Base-by-base conservation (phyloP, 1,140 invertebrate species). In the Stegodyphus dumicola region DNA sequence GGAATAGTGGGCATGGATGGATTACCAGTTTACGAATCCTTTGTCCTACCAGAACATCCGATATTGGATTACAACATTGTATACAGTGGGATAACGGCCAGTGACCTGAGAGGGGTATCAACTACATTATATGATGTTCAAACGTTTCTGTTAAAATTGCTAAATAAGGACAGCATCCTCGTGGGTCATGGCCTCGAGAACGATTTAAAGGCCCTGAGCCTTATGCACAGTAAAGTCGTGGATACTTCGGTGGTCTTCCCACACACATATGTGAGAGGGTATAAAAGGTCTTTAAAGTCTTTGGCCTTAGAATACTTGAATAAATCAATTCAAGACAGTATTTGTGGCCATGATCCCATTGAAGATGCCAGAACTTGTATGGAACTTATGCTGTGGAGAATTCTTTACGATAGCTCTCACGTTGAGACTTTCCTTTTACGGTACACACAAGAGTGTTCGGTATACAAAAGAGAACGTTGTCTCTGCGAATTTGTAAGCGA, bases 341-440 rank as follows among this genome's bases (percentile, higher is more conserved):
- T 5, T 9, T 92, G 91, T 81, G 17, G 51, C 7, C 70, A 73
- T 17, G 70, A 73, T 51, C 6, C 7, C 70, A 52, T 48, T 13
- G 33, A 73, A 13, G 70, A 73, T 73, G 33, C 48, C n/a, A 51
- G 49, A 52, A 52, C 70, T 49, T 73, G 70, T 17, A 49, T 73
- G 48, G 70, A 73, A 51, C 70, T 73, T 1, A 17, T 73, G 56
- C 15, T 60, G 1, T 15, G 15, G 9, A 60, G 5, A 60, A 60
- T 90, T 90, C 96, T 11, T 93, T 93, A 1, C 0, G 56, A 60
- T 33, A 33, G 3, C 33, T 33, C 33, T 33, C 1, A 33, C 33
- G 1, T 1, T 33, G 1, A 33, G 1, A 1, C 33, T 33, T 33
- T 33, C 1, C 33, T 1, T 33, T 33, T 33, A 3, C 33, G 3